Conservation (phyloP, 2,888 invertebrate species). For the Pyralis farinalis region DNA sequence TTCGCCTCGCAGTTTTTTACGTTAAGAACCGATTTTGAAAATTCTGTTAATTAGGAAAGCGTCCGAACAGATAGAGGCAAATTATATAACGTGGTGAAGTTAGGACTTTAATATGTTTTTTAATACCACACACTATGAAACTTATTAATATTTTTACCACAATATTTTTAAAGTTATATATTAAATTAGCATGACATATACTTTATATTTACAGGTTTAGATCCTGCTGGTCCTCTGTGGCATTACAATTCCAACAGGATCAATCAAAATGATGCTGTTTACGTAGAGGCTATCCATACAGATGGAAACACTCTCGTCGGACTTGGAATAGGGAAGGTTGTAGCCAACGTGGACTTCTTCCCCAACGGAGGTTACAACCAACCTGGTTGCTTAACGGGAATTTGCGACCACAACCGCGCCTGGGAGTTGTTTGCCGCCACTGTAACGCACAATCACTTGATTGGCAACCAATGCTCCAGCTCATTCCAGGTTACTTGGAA, state of each 20-base stretch:
- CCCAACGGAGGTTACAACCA: conserved; percentile 39
- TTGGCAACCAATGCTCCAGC: conserved; percentile 39
- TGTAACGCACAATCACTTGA: conserved; percentile 45
- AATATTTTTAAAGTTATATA: too few species aligned
- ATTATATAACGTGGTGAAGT: too few species aligned
- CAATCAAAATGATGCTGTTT: conserved; percentile 15
- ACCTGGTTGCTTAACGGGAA: conserved; percentile 45
- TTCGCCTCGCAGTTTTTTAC: too few species aligned
- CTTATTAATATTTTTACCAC: too few species aligned
- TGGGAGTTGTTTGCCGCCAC: conserved; percentile 54
- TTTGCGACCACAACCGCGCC: conserved; percentile 57
- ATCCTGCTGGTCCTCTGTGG: conserved; percentile 64
- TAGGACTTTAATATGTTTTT: too few species aligned
- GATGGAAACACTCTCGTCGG: conserved; percentile 46
- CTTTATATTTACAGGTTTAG: conserved; percentile 22
- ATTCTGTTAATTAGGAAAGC: too few species aligned
- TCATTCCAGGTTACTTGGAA: conserved; percentile 39
- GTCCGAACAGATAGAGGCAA: too few species aligned
- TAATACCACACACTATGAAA: too few species aligned
- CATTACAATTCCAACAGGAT: conserved; percentile 13
- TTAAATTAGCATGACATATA: too few species aligned
- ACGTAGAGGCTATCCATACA: conserved; percentile 38
- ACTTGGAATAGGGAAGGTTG: conserved; percentile 65
- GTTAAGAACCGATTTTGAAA: too few species aligned
- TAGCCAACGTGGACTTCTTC: conserved; percentile 79